phyloP scores from a whole-genome alignment of 1,140 invertebrate genomes.

The Bombus turneri region DNA sequence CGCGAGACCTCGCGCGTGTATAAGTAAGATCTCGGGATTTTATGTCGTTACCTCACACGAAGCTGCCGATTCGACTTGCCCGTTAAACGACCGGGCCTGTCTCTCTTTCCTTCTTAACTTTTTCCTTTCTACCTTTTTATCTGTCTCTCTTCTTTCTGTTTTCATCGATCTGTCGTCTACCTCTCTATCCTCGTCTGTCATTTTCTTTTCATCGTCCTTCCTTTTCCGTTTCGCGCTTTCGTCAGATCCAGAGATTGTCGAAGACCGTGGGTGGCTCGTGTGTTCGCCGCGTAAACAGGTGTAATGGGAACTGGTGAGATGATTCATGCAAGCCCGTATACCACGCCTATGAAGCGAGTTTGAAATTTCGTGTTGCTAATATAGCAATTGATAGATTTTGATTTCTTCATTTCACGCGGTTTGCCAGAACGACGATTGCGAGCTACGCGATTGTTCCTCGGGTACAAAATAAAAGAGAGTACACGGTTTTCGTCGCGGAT shows the following conservation, averaged over 20 bases:
- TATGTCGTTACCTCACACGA: constrained; percentile 77
- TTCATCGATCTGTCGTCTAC: background rate
- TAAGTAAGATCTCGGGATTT: constrained; percentile 76
- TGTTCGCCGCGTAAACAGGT: constrained; percentile 66
- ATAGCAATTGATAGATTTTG: no score
- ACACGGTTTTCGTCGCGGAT: background rate
- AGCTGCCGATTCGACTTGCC: constrained; percentile 56
- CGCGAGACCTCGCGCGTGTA: constrained; percentile 57
- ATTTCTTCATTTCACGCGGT: background rate
- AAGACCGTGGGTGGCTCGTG: constrained; percentile 63
- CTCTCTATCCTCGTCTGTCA: background rate
- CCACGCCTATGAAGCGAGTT: background rate
- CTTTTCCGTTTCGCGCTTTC: background rate
- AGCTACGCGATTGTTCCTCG: background rate
- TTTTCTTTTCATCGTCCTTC: background rate
- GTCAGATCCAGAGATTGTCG: constrained; percentile 27
- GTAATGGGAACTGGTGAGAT: constrained; percentile 53
- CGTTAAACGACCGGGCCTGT: constrained; percentile 55
- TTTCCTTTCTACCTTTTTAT: background rate
- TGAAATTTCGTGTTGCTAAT: background rate
- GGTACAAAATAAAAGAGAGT: background rate
- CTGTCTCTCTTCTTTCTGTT: background rate
- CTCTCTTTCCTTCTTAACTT: background rate
- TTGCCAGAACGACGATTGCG: background rate
- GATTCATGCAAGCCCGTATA: constrained; percentile 53